Evolutionary conservation across 92 coral and sea anemone genomes (phyloP).

Genomic region (Montipora capitata): DNA sequence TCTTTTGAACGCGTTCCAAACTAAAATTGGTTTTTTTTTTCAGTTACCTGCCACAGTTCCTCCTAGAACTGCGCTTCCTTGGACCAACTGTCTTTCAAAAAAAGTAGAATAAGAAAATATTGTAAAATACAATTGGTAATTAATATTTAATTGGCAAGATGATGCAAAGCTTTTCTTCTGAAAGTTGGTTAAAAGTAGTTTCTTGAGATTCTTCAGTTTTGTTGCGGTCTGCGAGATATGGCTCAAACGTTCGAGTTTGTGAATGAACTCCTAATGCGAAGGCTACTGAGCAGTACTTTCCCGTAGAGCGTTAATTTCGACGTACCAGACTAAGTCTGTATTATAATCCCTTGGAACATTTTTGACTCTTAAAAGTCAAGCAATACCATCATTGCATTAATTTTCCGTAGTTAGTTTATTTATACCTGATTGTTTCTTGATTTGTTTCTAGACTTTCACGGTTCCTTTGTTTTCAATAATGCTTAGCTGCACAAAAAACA

Average conservation of each 20-base stretch:
- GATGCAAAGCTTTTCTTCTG: too few relatives aligned
- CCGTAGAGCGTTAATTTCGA: neutral
- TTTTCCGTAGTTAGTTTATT: neutral
- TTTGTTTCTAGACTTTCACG: neutral
- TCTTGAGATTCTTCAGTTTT: neutral
- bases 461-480: neutral
- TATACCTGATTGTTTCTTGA: neutral
- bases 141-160: too few relatives aligned
- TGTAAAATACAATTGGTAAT: too few relatives aligned
- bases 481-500: neutral
- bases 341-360: too few relatives aligned
- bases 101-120: too few relatives aligned
- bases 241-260: neutral
- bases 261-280: neutral
- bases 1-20: too few relatives aligned
- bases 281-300: conserved; percentile 4
- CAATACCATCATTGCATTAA: neutral
- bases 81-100: too few relatives aligned
- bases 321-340: neutral
- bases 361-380: too few relatives aligned
- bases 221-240: neutral
- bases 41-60: too few relatives aligned
- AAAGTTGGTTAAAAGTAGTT: too few relatives aligned
- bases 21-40: too few relatives aligned
- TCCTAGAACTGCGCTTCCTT: too few relatives aligned